A percentile compares a stretch with the other conserved stretches of the same genome.
Evolutionary conservation across 1,140 invertebrate species (phyloP).

Genomic region (Sarcophaga peregrina): DNA sequence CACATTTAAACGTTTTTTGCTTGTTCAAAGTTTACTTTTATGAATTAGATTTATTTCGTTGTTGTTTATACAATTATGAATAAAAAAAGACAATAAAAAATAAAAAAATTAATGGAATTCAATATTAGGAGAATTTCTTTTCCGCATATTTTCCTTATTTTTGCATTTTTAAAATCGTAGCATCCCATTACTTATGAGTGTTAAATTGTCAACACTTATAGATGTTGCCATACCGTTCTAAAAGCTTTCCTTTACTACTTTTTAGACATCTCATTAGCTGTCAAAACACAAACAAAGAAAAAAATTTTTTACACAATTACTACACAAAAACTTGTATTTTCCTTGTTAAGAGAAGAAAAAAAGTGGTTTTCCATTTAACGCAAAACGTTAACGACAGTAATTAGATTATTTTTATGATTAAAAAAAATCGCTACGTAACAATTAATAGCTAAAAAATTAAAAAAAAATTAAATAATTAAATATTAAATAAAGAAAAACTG

Average conservation of each 20-base stretch:
- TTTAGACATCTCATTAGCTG: not conserved
- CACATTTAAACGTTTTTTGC: too few relatives aligned
- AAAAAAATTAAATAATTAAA: not conserved
- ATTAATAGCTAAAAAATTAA: not conserved
- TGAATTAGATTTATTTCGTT: too few relatives aligned
- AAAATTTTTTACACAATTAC: conserved; percentile 32
- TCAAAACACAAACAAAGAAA: conserved; percentile 37
- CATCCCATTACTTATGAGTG: too few relatives aligned
- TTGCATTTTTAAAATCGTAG: too few relatives aligned
- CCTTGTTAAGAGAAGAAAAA: conserved; percentile 19
- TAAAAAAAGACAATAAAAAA: too few relatives aligned
- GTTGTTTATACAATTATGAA: too few relatives aligned
- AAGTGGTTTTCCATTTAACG: conserved; percentile 30
- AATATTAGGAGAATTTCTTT: too few relatives aligned
- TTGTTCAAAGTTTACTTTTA: too few relatives aligned
- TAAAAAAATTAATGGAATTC: too few relatives aligned
- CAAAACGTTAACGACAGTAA: conserved; percentile 12
- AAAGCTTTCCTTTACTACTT: not conserved
- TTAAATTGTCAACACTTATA: too few relatives aligned
- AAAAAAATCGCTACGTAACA: not conserved
- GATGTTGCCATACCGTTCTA: not conserved
- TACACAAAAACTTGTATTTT: conserved; percentile 36
- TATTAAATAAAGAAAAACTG: conserved; percentile 30
- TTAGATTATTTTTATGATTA: conserved; percentile 12
- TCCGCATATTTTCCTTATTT: too few relatives aligned